Base-by-base conservation (phyloP, 2,797 vertebrate species). In the Sarcophilus harrisii region DNA sequence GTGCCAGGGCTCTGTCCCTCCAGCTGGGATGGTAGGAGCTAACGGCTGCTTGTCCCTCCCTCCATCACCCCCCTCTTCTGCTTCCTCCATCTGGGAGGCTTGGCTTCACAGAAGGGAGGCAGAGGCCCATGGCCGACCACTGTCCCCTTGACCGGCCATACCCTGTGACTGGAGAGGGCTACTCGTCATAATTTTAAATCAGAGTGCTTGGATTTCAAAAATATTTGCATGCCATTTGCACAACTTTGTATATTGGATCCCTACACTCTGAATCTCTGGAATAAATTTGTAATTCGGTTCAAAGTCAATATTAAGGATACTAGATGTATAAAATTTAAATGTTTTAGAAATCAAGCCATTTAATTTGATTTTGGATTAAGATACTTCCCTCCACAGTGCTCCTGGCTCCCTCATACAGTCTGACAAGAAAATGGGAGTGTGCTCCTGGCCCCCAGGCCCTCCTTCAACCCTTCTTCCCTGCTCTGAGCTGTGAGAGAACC, bases 301-400 rank as follows among this genome's bases (percentile, higher is more conserved):
- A 96, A 57, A 96, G 91, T 96, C 91, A 96, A 94, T 96, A 95
- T 97, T 96, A 94, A 97, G 94, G 89, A 93, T 93, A 96, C 93
- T 92, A 92, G 95, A 94, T 92, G 96, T 91, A 94, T 89, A 91
- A 94, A 93, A 97, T 92, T 93, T 62, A 90, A 90, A 90, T 58
- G 90, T 55, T 94, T 96, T 93, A 96, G 66, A 93, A 89, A 95
- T 58, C 58, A 92, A 89, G 91, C 59, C 93, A 91, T n/a, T 60
- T 58, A 91, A 89, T 95, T 92, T 91, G 10, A 1, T 90, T 92
- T 90, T 92, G 93, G 66, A 73, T 93, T 57, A 58, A 91, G 57
- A 38, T 55, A 3, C 11, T 45, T 59, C 45, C 57, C 57, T 12
- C 90, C n/a, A 29, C 27, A 30, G 58, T 45, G 55, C 93, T 95